Base-by-base conservation (phyloP, 2,888 invertebrate genomes). In the Cephonodes hylas region DNA sequence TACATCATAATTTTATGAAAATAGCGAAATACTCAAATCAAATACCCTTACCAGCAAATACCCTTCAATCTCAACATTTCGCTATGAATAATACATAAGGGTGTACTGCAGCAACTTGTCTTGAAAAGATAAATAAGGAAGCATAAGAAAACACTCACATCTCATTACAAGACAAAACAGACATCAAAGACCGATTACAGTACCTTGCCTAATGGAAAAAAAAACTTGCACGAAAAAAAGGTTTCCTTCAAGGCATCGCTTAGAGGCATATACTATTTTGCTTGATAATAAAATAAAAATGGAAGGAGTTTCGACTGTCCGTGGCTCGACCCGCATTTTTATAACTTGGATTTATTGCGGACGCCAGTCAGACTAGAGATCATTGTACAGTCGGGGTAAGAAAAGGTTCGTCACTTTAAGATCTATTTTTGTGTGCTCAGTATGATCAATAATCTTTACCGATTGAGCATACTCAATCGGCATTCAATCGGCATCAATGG, bases 311-410 rank as follows among this genome's bases (percentile, higher is more conserved):
- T 72, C 59, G 64, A 70, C 74, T 75, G 74, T 70, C 71, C 68
- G 58, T 65, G 59, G 67, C 65, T 71, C 71, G 71, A 67, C 71
- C 68, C 73, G 66, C 68, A 75, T 77, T 82, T 79, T 82, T 81
- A 80, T 79, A 77, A 69, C 75, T 70, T 34, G 65, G 72, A 76
- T 80, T 81, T 81, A 81, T 75, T 72, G 66, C 72, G 67, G 73
- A 73, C 76, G 74, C 75, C 79, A 77, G 71, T 64, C 68, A 71
- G 78, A 76, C 80, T 74, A 70, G 67, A 63, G 66, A 67, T 20
- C 63, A 64, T 61, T 45, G 15, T n/a, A n/a, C n/a, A n/a, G n/a
- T n/a, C n/a, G n/a, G n/a, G n/a, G n/a, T n/a, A n/a, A n/a, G n/a
- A n/a, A n/a, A n/a, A n/a, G n/a, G n/a, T n/a, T n/a, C n/a, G n/a